Percentiles rank a stretch among this genome's conserved stretches.
phyloP scores from a whole-genome alignment of 2,888 invertebrate species.

The Euphydryas editha region DNA sequence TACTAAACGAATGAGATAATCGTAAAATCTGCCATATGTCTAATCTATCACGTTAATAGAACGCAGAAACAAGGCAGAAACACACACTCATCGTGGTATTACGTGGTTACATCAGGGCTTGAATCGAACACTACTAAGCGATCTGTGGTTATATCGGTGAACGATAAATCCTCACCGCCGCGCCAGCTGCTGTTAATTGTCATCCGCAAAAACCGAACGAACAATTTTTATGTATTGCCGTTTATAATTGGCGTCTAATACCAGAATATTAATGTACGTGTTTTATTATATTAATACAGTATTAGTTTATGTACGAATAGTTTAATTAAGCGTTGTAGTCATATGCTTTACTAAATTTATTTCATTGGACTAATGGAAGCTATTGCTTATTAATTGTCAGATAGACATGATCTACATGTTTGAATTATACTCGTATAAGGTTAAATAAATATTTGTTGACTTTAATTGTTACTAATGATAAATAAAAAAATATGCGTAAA shows the following conservation, averaged over 20 bases:
- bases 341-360: not conserved
- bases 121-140: conserved; percentile 28
- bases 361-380: no score
- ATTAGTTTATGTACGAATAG: not conserved
- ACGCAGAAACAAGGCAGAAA: not conserved
- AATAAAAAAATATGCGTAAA: not conserved
- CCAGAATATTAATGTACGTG: not conserved
- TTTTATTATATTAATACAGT: not conserved
- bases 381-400: no score
- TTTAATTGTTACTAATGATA: no score
- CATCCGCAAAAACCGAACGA: conserved; percentile 20
- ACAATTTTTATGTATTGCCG: conserved; percentile 16
- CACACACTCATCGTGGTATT: not conserved
- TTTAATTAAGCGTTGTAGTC: not conserved
- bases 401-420: no score
- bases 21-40: not conserved
- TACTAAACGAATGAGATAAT: no score
- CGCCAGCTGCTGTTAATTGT: conserved; percentile 32
- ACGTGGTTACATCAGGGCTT: conserved; percentile 6
- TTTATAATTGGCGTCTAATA: not conserved
- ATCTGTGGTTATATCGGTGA: conserved; percentile 27
- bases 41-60: not conserved
- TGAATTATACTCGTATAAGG: no score
- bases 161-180: conserved; percentile 30
- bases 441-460: no score